These are phyloP conservation scores for Vireo griseus DNA, from an alignment of 2,797 vertebrate genomes.

Conservation along the genomic window DNA sequence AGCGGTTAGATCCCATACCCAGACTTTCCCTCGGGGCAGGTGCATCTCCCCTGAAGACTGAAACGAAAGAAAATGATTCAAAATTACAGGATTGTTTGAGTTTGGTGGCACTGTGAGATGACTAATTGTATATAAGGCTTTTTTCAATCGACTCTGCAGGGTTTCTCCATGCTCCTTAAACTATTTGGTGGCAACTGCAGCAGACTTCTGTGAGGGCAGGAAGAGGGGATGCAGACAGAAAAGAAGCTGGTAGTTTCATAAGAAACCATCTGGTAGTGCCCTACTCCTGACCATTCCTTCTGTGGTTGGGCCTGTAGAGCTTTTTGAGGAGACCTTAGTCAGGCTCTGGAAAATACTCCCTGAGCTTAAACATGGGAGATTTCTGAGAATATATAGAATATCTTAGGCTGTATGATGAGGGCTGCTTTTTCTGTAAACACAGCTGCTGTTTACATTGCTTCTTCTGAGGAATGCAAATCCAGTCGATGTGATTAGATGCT, in stretches of 20 bases:
- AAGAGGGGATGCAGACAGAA: background rate
- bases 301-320: background rate
- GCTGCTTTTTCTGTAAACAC: background rate
- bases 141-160: too few species aligned
- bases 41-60: too few species aligned
- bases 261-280: background rate
- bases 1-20: too few species aligned
- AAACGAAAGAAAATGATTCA: too few species aligned
- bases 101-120: too few species aligned
- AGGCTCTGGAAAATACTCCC: background rate
- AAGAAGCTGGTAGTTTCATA: background rate
- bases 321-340: background rate
- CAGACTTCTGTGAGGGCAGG: background rate
- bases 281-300: background rate
- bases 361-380: background rate
- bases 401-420: background rate
- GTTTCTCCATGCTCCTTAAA: background rate
- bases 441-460: background rate
- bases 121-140: too few species aligned
- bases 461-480: background rate
- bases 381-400: background rate
- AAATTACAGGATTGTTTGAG: too few species aligned
- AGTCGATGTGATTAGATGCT: background rate
- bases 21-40: too few species aligned
- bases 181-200: accelerated